Percentiles rank a stretch among this genome's conserved stretches.
These are phyloP conservation scores for Tipula vernalis DNA, from an alignment of 2,888 invertebrate species.

Conservation along the genomic window DNA sequence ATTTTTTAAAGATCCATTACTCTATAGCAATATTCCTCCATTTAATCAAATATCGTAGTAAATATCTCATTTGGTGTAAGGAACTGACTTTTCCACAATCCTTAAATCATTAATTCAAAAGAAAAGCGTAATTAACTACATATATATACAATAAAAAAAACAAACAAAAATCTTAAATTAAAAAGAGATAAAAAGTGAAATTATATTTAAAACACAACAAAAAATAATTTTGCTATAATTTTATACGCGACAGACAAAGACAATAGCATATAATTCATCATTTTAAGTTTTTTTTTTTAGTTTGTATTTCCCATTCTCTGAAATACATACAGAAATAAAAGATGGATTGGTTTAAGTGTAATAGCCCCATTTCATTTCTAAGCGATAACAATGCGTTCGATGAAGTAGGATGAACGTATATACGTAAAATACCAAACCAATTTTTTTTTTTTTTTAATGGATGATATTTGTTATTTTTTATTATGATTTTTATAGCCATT, in stretches of 20 bases:
- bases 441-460: conserved; percentile 5
- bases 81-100: neutral
- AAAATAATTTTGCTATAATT: neutral
- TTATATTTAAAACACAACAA: neutral
- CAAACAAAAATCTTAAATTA: neutral
- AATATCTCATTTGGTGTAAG: neutral
- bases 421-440: neutral
- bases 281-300: neutral
- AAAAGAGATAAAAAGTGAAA: conserved; percentile 4
- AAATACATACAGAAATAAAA: neutral
- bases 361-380: neutral
- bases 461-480: conserved; percentile 7
- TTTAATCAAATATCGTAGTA: too few species aligned
- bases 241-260: neutral
- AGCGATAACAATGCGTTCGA: neutral
- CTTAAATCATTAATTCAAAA: neutral
- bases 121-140: neutral
- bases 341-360: neutral
- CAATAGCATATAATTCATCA: neutral
- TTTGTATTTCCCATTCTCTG: neutral
- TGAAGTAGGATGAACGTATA: neutral
- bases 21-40: too few species aligned
- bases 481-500: conserved; percentile 1
- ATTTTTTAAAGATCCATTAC: too few species aligned
- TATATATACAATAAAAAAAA: neutral